Percentiles rank a stretch among this genome's conserved stretches.
Evolutionary conservation across 2,888 invertebrate species (phyloP).

Genomic region (Drosophila macrospina): DNA sequence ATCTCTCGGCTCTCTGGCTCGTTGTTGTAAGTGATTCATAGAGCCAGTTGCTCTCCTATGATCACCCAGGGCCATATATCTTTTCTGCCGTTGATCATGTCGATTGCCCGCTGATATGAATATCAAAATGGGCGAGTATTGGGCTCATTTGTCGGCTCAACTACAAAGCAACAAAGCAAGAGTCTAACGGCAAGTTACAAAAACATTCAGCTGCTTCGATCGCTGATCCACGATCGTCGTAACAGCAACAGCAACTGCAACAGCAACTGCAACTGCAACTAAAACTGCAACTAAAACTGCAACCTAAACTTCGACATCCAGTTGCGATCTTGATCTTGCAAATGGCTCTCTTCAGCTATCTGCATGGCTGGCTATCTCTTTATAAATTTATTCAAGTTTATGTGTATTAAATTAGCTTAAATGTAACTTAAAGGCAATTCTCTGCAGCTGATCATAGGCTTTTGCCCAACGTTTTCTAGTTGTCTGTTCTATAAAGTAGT

Average conservation of each 20-base stretch:
- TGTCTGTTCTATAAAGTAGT: neutral
- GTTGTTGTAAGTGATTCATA: constrained; percentile 70
- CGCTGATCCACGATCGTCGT: constrained; percentile 51
- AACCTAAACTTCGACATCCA: constrained; percentile 8
- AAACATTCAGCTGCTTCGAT: constrained; percentile 40
- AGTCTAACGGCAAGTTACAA: constrained; percentile 72
- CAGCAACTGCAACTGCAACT: too few species aligned
- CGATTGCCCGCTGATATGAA: constrained; percentile 72
- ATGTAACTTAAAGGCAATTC: constrained; percentile 8
- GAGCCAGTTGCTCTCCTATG: constrained; percentile 43
- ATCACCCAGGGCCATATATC: constrained; percentile 51
- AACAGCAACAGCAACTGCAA: constrained; percentile 18
- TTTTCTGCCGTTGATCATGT: constrained; percentile 53
- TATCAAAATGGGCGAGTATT: constrained; percentile 65
- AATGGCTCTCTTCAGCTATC: constrained; percentile 30
- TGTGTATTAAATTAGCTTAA: constrained; percentile 13
- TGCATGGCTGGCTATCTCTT: neutral
- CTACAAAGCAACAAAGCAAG: constrained; percentile 61
- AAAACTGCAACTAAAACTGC: too few species aligned
- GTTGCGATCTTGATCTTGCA: constrained; percentile 45
- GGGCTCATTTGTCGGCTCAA: constrained; percentile 72
- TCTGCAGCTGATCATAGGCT: neutral
- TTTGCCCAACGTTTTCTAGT: neutral
- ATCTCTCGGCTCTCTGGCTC: constrained; percentile 15
- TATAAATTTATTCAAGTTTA: constrained; percentile 21